These are phyloP conservation scores for Alexandromys oeconomus DNA, from an alignment of 2,797 vertebrate genomes.

Conservation along the genomic window DNA sequence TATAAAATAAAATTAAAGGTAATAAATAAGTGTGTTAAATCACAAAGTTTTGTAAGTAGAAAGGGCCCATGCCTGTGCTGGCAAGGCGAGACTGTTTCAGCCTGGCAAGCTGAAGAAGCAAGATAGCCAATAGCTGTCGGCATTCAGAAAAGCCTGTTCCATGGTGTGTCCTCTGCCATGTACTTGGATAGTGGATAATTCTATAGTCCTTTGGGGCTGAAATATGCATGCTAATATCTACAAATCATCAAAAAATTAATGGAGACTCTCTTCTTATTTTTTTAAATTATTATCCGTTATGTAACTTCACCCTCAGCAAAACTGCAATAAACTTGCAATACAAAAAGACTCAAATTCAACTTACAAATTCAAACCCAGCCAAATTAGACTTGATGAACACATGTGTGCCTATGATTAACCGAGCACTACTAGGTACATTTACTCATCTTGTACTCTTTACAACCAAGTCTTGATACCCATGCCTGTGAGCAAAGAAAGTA, in stretches of 20 bases:
- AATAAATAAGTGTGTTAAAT: neutral
- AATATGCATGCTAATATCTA: neutral
- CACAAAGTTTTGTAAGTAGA: neutral
- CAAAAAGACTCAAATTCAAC: neutral
- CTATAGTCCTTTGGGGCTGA: neutral
- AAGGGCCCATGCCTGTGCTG: neutral
- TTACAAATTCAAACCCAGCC: neutral
- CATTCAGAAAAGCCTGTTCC: accelerated
- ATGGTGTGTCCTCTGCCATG: neutral
- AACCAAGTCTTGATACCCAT: neutral
- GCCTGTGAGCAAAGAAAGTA: neutral
- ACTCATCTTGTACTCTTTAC: neutral
- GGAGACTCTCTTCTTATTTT: neutral
- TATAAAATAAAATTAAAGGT: constrained; percentile 1
- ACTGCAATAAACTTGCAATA: neutral
- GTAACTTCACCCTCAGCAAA: constrained; percentile 15
- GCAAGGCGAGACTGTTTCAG: neutral
- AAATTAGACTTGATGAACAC: neutral
- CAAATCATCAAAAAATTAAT: neutral
- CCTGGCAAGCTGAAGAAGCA: neutral
- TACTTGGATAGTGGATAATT: neutral
- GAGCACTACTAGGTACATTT: neutral
- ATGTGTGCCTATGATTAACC: neutral
- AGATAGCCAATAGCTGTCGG: neutral
- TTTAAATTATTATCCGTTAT: neutral